Evolutionary conservation across 1,140 invertebrate genomes (phyloP).

Genomic region (Dryas iulia): DNA sequence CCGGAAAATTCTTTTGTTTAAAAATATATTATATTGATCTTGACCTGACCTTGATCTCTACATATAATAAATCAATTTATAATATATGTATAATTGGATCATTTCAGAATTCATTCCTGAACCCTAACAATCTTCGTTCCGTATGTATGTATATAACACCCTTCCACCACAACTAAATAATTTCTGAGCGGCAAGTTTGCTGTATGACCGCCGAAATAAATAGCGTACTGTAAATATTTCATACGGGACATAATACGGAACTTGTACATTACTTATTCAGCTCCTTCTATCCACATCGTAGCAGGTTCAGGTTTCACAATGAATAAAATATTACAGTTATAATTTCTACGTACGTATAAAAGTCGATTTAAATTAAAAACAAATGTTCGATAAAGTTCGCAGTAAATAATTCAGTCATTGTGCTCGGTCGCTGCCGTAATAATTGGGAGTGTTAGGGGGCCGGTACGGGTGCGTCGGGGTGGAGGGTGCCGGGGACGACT

Average conservation of each 20-base stretch:
- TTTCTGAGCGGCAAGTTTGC: constrained; percentile 17
- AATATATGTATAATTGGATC: constrained; percentile 10
- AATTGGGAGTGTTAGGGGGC: constrained; percentile 49
- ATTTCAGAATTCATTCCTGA: neutral
- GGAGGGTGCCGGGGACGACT: constrained; percentile 21
- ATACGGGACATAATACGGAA: constrained; percentile 50
- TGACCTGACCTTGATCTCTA: too few species aligned
- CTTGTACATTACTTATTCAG: constrained; percentile 55
- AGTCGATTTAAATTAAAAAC: constrained; percentile 67
- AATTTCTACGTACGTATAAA: constrained; percentile 55
- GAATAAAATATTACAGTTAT: constrained; percentile 60
- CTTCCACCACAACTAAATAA: constrained; percentile 11
- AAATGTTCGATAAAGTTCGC: constrained; percentile 62
- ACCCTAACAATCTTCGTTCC: neutral
- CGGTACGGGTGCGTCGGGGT: constrained; percentile 8
- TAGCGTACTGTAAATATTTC: constrained; percentile 49
- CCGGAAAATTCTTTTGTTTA: neutral
- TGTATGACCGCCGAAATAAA: constrained; percentile 37
- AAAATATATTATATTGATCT: too few species aligned
- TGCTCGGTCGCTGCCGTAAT: constrained; percentile 49
- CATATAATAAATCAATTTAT: neutral
- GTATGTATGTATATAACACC: neutral
- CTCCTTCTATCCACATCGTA: constrained; percentile 45
- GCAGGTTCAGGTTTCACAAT: constrained; percentile 40
- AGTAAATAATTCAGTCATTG: constrained; percentile 62